Conservation (phyloP, 2,888 invertebrate species). For the Caenorhabditis becei region DNA sequence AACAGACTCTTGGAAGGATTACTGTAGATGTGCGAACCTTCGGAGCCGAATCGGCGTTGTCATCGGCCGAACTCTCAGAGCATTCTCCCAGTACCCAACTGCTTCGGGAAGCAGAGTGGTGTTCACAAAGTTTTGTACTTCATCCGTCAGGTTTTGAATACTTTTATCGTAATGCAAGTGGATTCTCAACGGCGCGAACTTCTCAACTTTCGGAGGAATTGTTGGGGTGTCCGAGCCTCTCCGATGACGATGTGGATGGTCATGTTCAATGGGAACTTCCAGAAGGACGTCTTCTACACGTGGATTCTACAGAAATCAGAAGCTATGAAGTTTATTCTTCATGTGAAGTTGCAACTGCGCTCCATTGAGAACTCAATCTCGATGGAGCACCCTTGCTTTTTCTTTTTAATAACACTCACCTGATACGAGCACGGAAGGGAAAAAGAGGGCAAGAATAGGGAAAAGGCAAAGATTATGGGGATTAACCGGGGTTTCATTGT, state of each 20-base stretch:
- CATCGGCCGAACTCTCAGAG: conserved; percentile 63
- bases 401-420: too few relatives aligned
- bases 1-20: too few relatives aligned
- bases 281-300: conserved; percentile 69
- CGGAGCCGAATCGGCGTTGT: conserved; percentile 63
- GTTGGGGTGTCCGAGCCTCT: conserved; percentile 10
- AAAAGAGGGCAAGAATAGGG: conserved; percentile 10
- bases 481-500: conserved; percentile 63
- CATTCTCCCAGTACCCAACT: conserved; percentile 73
- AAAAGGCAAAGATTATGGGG: conserved; percentile 1
- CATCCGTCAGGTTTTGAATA: conserved; percentile 59
- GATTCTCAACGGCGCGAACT: conserved; percentile 68
- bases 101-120: conserved; percentile 71
- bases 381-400: too few relatives aligned
- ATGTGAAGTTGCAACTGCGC: background rate
- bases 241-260: conserved; percentile 23
- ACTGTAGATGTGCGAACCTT: conserved; percentile 42
- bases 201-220: conserved; percentile 1
- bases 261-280: conserved; percentile 66
- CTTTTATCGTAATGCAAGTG: conserved; percentile 71
- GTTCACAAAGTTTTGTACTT: conserved; percentile 70
- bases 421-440: conserved; percentile 66
- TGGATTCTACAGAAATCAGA: conserved; percentile 60
- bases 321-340: too few relatives aligned
- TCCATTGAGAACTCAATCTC: too few relatives aligned